Evolutionary conservation across 2,797 vertebrate genomes (phyloP), one percentile per base, ranked within the genome.

Genomic region (Tolypeutes matacus): DNA sequence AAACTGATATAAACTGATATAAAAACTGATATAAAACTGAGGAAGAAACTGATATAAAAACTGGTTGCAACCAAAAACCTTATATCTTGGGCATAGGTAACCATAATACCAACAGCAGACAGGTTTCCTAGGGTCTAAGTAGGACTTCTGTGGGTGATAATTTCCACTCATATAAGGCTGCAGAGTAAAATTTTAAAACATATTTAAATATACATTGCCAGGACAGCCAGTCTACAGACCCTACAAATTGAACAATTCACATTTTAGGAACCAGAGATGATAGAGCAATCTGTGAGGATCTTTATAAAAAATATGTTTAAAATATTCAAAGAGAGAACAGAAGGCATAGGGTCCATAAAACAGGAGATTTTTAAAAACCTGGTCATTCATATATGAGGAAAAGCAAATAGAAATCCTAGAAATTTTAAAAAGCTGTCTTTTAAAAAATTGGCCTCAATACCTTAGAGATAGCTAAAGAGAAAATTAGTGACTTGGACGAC

Each of bases 341-440:
- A 92, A 88, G 34, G 53, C 70, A 70, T 51, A 64, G 27, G 84
- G 53, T 67, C 29, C 23, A 25, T 11, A 93, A 91, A 42, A 60
- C 39, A 81, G 51, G 70, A 67, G 87, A 69, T 90, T 39, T 25
- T 80, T 64, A 92, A 87, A 34, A 56, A 46, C 25, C 36, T 58
- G 21, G 51, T 69, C 39, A 65, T 17, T 89, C 72, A 69, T 34
- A 65, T 90, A 53, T 5, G 1, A 34, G 2, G 2, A 60, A 58
- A 65, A 51, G n/a, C 69, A 89, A 89, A 56, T 51, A 87, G 91
- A 92, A 81, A 84, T 72, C 25, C 36, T 67, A 92, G 77, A 69
- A 84, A 93, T 81, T 83, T 91, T 86, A 90, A 53, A 31, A 58
- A 49, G 10, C 0, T 49, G 9, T 64, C 20, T 80, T 82, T 51